phyloP scores from a whole-genome alignment of 2,113 vertebrate species.

The Bos indicus region DNA sequence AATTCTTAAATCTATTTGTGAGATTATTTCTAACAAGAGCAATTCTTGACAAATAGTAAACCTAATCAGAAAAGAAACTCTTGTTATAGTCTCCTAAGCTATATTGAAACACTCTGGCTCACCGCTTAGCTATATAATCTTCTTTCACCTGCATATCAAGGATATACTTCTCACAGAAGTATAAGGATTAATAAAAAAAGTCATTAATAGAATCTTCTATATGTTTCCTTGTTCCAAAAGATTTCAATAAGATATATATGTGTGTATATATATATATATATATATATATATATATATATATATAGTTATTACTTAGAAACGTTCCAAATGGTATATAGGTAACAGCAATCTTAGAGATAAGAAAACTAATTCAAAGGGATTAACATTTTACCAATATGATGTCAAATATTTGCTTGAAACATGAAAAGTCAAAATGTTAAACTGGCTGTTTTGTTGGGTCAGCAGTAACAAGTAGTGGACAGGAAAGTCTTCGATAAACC shows the following conservation, averaged over 20 bases:
- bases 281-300: too few species aligned
- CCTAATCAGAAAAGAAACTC: conserved; percentile 37
- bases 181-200: conserved; percentile 65
- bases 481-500: not conserved
- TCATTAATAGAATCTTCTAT: conserved; percentile 46
- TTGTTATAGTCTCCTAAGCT: conserved; percentile 35
- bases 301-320: conserved; percentile 52
- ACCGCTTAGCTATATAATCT: conserved; percentile 58
- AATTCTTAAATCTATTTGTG: conserved; percentile 10
- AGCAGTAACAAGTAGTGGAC: not conserved
- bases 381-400: conserved; percentile 62
- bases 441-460: conserved; percentile 33
- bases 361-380: conserved; percentile 69
- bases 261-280: too few species aligned
- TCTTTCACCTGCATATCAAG: conserved; percentile 56
- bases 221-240: conserved; percentile 52
- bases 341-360: conserved; percentile 67
- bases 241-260: conserved; percentile 1
- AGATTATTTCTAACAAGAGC: conserved; percentile 47
- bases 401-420: conserved; percentile 64
- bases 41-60: conserved; percentile 26
- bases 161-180: conserved; percentile 34
- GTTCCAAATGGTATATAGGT: conserved; percentile 48
- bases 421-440: conserved; percentile 37
- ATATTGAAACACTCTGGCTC: conserved; percentile 41